phyloP scores from a whole-genome alignment of 2,888 invertebrate species.

The Melinaea marsaeus region DNA sequence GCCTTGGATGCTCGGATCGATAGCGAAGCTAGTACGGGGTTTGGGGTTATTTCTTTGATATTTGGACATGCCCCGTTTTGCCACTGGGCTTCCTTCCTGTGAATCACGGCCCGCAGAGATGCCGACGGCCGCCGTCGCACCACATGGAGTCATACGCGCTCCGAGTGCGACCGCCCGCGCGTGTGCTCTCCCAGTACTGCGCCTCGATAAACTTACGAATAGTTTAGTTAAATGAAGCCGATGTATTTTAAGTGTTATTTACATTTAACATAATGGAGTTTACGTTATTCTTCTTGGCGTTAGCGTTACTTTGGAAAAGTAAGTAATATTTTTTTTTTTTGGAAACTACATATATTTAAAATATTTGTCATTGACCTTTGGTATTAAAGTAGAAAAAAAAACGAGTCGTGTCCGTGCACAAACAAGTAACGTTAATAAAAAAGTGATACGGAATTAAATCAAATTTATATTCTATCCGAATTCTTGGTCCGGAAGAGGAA shows the following conservation, averaged over 20 bases:
- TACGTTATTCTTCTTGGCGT: constrained; percentile 49
- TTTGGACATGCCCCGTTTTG: constrained; percentile 67
- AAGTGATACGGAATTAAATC: constrained; percentile 1
- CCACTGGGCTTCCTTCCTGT: constrained; percentile 64
- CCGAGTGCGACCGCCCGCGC: constrained; percentile 42
- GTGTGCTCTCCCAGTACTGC: constrained; percentile 26
- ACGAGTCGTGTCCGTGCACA: background rate
- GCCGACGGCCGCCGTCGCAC: constrained; percentile 54
- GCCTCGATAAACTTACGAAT: constrained; percentile 18
- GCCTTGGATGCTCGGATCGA: constrained; percentile 65
- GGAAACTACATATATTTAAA: constrained; percentile 8
- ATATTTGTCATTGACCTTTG: background rate
- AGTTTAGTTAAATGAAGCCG: constrained; percentile 13
- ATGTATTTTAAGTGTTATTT: constrained; percentile 42
- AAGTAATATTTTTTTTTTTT: constrained; percentile 44
- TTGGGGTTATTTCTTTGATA: constrained; percentile 48
- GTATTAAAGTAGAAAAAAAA: background rate
- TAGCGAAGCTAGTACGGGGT: constrained; percentile 45
- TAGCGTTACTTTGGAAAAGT: constrained; percentile 60
- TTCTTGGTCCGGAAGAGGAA: background rate
- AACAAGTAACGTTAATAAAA: background rate
- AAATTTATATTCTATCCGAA: background rate
- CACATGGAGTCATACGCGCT: constrained; percentile 44
- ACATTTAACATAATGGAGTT: constrained; percentile 57
- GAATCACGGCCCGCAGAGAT: constrained; percentile 60